Evolutionary conservation across 30 jellyfish, hydroid and myxozoan genomes (phyloP).

Genomic region (Cassiopea andromeda): DNA sequence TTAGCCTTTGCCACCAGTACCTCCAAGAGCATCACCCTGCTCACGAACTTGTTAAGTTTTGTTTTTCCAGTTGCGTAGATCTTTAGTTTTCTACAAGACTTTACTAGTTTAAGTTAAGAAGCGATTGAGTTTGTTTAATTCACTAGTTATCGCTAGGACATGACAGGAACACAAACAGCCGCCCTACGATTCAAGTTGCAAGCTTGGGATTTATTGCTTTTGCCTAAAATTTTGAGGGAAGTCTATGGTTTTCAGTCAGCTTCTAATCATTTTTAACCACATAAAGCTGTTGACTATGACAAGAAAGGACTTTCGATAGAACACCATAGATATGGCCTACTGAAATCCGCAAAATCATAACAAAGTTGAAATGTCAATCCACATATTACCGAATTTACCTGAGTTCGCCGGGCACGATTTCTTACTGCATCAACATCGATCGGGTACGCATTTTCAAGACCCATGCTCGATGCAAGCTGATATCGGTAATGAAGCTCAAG

Average conservation of each 20-base stretch:
- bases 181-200: conserved; percentile 7
- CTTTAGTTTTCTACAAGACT: conserved; percentile 15
- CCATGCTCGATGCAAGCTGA: conserved; percentile 30
- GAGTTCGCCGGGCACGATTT: conserved; percentile 67
- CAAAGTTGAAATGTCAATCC: conserved; percentile 52
- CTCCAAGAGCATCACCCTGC: conserved; percentile 20
- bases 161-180: background rate
- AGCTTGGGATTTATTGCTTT: conserved; percentile 8
- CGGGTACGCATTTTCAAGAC: conserved; percentile 36
- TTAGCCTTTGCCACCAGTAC: conserved; percentile 54
- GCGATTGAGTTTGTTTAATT: background rate
- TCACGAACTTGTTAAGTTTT: background rate
- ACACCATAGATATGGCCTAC: conserved; percentile 2
- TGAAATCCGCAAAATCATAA: background rate
- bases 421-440: conserved; percentile 46
- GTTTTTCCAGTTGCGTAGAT: background rate
- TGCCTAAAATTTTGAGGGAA: background rate
- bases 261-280: background rate
- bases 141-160: background rate
- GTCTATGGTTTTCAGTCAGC: conserved; percentile 8
- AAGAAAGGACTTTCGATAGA: background rate
- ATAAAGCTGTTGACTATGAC: background rate
- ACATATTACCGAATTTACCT: conserved; percentile 54
- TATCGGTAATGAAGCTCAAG: conserved; percentile 29
- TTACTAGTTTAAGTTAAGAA: background rate